phyloP scores from a whole-genome alignment of 2,113 vertebrate genomes.

The Cricetomys ansorgei region DNA sequence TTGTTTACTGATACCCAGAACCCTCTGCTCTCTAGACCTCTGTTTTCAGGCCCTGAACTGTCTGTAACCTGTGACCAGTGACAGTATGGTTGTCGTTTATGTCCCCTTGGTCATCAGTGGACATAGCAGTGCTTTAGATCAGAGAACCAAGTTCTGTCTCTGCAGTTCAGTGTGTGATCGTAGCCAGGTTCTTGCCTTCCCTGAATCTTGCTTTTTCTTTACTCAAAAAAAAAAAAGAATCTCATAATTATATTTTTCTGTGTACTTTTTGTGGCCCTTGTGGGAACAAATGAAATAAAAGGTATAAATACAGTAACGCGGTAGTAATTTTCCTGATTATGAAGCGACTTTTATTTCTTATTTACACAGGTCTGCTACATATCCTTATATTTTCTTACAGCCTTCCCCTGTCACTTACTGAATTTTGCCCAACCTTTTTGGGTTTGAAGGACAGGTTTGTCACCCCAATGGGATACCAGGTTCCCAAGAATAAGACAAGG shows the following conservation, averaged over 20 bases:
- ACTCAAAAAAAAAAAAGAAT: neutral
- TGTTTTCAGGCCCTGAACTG: neutral
- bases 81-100: neutral
- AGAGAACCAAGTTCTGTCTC: neutral
- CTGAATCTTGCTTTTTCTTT: neutral
- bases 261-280: neutral
- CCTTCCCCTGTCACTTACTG: neutral
- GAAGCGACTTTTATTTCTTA: neutral
- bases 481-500: neutral
- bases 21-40: neutral
- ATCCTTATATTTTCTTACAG: neutral
- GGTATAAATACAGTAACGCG: neutral
- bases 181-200: rapidly evolving
- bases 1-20: neutral
- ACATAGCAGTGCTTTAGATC: neutral
- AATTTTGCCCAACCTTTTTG: neutral
- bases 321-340: slow-evolving; percentile 7
- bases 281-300: neutral
- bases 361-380: neutral
- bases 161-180: neutral
- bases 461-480: neutral
- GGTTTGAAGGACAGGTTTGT: neutral
- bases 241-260: neutral
- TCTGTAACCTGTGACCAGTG: neutral
- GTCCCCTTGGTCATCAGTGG: too few species aligned